Base-by-base conservation (phyloP, 2,797 vertebrate genomes). In the Myoxocephalus aenaeus region DNA sequence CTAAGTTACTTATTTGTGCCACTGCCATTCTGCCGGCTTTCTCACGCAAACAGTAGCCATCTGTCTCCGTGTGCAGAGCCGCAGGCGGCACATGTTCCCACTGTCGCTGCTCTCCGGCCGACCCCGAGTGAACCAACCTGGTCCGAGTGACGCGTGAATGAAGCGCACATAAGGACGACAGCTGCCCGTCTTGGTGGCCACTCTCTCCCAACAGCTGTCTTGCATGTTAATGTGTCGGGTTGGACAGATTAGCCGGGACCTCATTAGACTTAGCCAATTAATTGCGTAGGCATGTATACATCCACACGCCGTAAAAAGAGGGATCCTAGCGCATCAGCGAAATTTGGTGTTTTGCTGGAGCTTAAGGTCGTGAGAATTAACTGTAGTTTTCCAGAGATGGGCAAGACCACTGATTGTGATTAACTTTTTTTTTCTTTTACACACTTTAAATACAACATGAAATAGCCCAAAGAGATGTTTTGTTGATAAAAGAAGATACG, bases 21-120 rank as follows among this genome's bases (percentile, higher is more conserved):
- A 69, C 66, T 62, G 73, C 69, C 71, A 48, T 69, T 75, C 59
- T 61, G 25, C 62, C 40, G 32, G 78, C 72, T 29, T 32, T 73
- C 74, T 79, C 46, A 13, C 44, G 54, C 67, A 85, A 87, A 90
- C 84, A 87, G 82, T 56, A 73, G 84, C 89, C 90, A 92, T 93
- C 87, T 91, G 86, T 89, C 57, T 85, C 25, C 54, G 68, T 67
- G 71, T 68, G 72, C 44, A 25, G 51, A 63, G 61, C 81, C 72
- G 66, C 29, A 87, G 85, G 2, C 57, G 81, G 87, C 87, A 83
- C 82, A 84, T 86, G 86, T 79, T 85, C 69, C 72, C 68, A 75
- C 57, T 15, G 38, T 77, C 56, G 70, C 54, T 25, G 61, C 44
- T 11, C 48, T 81, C 58, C 56, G 7, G 40, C 67, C 81, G 88